Evolutionary conservation across 2,113 vertebrate genomes (phyloP).

Genomic region (Riparia riparia): DNA sequence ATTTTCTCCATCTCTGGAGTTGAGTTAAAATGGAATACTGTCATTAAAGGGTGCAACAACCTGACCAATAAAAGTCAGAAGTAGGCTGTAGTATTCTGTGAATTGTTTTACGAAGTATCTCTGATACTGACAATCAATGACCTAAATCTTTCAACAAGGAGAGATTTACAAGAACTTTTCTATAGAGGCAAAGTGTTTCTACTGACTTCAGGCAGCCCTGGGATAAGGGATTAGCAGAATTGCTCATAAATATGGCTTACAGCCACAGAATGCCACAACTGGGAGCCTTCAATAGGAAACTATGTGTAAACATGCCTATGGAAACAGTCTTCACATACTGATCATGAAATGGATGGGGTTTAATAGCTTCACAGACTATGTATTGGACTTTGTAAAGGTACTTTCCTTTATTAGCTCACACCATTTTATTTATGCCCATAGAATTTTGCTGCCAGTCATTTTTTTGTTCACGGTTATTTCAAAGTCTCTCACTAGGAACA

Average conservation of each 20-base stretch:
- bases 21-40: constrained; percentile 61
- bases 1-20: constrained; percentile 24
- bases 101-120: constrained; percentile 76
- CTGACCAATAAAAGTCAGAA: constrained; percentile 54
- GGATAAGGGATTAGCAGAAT: constrained; percentile 72
- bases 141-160: constrained; percentile 77
- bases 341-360: neutral
- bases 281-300: constrained; percentile 49
- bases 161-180: constrained; percentile 79
- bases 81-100: constrained; percentile 65
- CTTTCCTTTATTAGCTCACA: neutral
- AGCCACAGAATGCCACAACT: constrained; percentile 44
- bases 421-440: neutral
- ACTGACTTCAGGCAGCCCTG: constrained; percentile 53
- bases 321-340: constrained; percentile 30
- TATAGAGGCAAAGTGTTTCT: constrained; percentile 65
- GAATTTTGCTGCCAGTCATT: neutral
- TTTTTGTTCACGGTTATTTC: neutral
- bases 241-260: constrained; percentile 66
- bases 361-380: neutral
- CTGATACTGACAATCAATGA: constrained; percentile 73
- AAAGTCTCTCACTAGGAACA: neutral
- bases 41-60: constrained; percentile 74
- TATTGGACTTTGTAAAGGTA: neutral
- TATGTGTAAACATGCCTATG: constrained; percentile 52